A percentile compares a stretch with the other conserved stretches of the same genome.
Conservation (phyloP, 2,797 vertebrate genomes). For the Salmo trutta region DNA sequence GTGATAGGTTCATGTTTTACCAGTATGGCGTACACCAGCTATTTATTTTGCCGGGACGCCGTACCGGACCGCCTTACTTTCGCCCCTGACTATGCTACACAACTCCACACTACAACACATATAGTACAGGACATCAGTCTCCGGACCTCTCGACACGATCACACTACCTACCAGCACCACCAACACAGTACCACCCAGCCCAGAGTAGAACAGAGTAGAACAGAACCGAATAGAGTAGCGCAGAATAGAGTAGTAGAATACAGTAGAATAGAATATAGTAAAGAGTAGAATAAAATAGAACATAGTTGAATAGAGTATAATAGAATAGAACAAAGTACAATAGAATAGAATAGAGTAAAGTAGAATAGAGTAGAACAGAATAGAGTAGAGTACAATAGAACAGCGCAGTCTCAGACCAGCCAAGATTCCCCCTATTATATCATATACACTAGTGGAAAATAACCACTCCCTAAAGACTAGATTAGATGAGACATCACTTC, state of each 20-base stretch:
- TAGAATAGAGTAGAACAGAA: neutral
- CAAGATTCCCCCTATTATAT: neutral
- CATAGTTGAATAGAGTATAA: neutral
- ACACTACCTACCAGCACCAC: neutral
- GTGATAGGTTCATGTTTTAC: too few relatives aligned
- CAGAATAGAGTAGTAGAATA: neutral
- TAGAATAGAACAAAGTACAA: neutral
- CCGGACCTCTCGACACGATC: conserved; percentile 57
- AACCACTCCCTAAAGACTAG: neutral
- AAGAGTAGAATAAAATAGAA: neutral
- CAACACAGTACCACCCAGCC: neutral
- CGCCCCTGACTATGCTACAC: too few relatives aligned
- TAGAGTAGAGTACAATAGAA: neutral
- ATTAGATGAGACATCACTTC: neutral
- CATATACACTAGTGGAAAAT: neutral
- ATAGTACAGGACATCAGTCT: conserved; percentile 85
- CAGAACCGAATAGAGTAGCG: neutral
- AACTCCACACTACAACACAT: conserved; percentile 41
- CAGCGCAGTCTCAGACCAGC: neutral
- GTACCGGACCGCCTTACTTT: too few relatives aligned
- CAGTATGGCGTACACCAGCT: too few relatives aligned
- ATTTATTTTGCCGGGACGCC: too few relatives aligned
- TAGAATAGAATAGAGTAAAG: neutral
- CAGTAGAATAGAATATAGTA: neutral
- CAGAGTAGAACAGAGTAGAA: neutral